A percentile compares a stretch with the other conserved stretches of the same genome.
phyloP scores from a whole-genome alignment of 1,140 invertebrate species.

The Neodiprion lecontei region DNA sequence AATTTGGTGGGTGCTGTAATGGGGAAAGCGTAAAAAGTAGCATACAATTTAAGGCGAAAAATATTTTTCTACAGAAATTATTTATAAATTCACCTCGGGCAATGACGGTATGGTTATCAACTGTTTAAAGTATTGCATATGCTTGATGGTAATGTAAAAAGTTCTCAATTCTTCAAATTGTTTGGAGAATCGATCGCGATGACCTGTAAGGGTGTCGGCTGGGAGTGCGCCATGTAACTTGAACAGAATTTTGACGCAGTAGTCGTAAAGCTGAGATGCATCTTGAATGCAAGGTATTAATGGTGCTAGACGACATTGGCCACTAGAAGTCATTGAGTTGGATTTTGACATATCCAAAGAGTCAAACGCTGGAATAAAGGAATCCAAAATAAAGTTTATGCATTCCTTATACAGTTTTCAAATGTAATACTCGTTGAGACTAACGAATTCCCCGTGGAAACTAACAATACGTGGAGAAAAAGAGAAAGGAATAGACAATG shows the following conservation, averaged over 20 bases:
- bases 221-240: conserved; percentile 91
- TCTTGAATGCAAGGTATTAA: conserved; percentile 98
- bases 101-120: conserved; percentile 92
- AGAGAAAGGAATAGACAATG: too few relatives aligned
- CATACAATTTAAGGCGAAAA: conserved; percentile 2
- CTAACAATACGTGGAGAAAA: conserved; percentile 19
- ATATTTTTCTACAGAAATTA: conserved; percentile 17
- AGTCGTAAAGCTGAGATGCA: conserved; percentile 95
- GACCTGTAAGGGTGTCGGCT: conserved; percentile 88
- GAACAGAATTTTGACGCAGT: conserved; percentile 94
- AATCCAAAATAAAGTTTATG: conserved; percentile 7
- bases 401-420: too few relatives aligned
- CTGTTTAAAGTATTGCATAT: conserved; percentile 97
- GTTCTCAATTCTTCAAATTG: conserved; percentile 89
- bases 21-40: conserved; percentile 30
- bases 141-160: conserved; percentile 93
- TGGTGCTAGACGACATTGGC: conserved; percentile 95
- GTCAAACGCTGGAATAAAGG: conserved; percentile 80
- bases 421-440: neutral
- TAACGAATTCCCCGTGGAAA: neutral
- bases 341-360: conserved; percentile 92
- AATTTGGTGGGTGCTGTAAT: conserved; percentile 89
- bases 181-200: conserved; percentile 88
- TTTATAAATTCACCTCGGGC: conserved; percentile 74
- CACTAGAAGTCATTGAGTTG: conserved; percentile 96